A percentile compares a stretch with the other conserved stretches of the same genome.
Conservation (phyloP, 2,888 invertebrate genomes). For the Boloria selene region DNA sequence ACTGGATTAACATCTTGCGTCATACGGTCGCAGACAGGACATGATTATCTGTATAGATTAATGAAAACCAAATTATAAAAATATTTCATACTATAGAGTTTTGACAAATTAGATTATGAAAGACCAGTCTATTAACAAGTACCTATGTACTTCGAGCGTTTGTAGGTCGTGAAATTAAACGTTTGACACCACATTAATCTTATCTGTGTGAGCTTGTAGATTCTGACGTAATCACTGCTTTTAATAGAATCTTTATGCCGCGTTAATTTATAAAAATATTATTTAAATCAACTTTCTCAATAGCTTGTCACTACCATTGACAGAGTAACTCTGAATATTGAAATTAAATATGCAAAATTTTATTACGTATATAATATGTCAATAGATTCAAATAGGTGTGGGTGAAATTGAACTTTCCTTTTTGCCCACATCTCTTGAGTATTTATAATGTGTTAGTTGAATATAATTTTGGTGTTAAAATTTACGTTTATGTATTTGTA, state of each 20-base stretch:
- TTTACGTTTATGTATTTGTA: background rate
- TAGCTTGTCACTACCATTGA: no score
- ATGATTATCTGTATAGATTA: no score
- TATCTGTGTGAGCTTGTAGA: constrained; percentile 14
- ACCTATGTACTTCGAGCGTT: background rate
- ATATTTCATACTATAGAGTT: background rate
- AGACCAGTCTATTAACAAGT: constrained; percentile 4
- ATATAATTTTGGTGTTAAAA: background rate
- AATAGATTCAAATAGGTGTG: background rate
- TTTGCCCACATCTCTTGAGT: background rate
- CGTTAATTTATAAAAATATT: no score
- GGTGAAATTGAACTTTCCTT: constrained; percentile 11
- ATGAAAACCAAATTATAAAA: no score
- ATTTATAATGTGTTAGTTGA: background rate
- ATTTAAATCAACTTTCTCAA: background rate
- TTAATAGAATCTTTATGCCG: background rate
- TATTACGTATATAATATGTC: background rate
- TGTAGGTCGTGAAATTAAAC: constrained; percentile 16
- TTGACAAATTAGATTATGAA: background rate
- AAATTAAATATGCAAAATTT: constrained; percentile 13
- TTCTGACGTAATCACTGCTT: constrained; percentile 19
- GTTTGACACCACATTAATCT: constrained; percentile 16
- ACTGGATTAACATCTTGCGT: no score
- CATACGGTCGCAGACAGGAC: no score
- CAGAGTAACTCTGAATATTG: no score